phyloP scores from a whole-genome alignment of 2,888 invertebrate genomes.

The Zygogramma bicolorata region DNA sequence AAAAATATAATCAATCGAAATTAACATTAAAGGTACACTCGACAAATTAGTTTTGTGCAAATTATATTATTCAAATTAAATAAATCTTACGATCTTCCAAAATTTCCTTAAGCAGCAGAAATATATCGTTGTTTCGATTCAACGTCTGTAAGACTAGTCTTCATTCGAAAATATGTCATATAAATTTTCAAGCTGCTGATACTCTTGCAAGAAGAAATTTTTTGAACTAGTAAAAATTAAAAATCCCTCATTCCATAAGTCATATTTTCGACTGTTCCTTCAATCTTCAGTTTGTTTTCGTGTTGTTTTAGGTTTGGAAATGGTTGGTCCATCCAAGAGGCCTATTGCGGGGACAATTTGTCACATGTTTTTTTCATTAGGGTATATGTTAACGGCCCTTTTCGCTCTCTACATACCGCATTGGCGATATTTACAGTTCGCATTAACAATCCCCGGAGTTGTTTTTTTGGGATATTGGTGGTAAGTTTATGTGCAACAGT shows the following conservation, averaged over 20 bases:
- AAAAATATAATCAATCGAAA: no score
- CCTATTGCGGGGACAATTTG: constrained; percentile 78
- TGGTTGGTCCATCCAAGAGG: constrained; percentile 76
- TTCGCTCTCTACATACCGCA: constrained; percentile 77
- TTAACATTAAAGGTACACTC: no score
- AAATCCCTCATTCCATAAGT: neutral
- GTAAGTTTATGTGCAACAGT: constrained; percentile 61
- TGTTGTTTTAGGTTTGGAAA: constrained; percentile 71
- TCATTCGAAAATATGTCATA: no score
- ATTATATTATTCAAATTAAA: no score
- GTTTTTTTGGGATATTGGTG: constrained; percentile 79
- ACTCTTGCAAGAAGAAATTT: no score
- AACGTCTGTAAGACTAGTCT: no score
- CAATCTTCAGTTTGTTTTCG: neutral
- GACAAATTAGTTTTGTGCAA: no score
- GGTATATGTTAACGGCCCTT: constrained; percentile 76
- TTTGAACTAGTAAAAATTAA: no score
- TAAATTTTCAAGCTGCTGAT: no score
- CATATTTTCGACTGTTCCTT: neutral
- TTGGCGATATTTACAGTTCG: constrained; percentile 79
- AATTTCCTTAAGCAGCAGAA: no score
- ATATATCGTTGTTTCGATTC: no score
- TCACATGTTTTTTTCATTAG: constrained; percentile 81
- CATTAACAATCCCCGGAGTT: constrained; percentile 77
- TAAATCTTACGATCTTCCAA: no score